Conservation (phyloP, 1,140 invertebrate genomes). For the Temnothorax curvispinosus region DNA sequence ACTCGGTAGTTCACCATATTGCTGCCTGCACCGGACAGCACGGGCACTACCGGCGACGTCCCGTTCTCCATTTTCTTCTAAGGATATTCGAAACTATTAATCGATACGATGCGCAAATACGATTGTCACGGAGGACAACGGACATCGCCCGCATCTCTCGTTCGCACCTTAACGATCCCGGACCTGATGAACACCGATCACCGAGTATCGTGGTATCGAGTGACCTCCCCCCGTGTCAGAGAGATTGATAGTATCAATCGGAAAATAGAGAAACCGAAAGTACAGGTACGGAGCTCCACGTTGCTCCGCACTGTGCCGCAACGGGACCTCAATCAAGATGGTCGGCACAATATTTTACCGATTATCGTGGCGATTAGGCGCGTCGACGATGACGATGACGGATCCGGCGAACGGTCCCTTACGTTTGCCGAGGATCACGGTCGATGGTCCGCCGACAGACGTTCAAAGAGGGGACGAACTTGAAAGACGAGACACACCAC, state of each 20-base stretch:
- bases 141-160: background rate
- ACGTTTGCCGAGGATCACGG: slow-evolving; percentile 60
- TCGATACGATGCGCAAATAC: slow-evolving; percentile 2
- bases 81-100: slow-evolving; percentile 18
- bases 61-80: slow-evolving; percentile 36
- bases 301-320: slow-evolving; percentile 45
- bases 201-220: background rate
- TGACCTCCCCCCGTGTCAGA: background rate
- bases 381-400: background rate
- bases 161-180: background rate
- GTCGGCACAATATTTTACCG: slow-evolving; percentile 51
- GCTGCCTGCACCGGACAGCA: background rate
- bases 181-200: background rate
- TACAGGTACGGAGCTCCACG: background rate
- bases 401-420: background rate
- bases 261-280: background rate
- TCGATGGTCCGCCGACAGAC: slow-evolving; percentile 41
- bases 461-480: slow-evolving; percentile 43
- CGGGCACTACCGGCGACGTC: slow-evolving; percentile 23
- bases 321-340: slow-evolving; percentile 45
- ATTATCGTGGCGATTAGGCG: slow-evolving; percentile 18
- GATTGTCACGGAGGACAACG: background rate
- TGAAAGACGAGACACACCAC: slow-evolving; percentile 36
- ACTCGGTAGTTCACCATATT: slow-evolving; percentile 42
- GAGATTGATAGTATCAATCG: background rate